Percentiles rank a stretch among this genome's conserved stretches.
Conservation (phyloP, 2,888 invertebrate species). For the Ormyrus labotus region DNA sequence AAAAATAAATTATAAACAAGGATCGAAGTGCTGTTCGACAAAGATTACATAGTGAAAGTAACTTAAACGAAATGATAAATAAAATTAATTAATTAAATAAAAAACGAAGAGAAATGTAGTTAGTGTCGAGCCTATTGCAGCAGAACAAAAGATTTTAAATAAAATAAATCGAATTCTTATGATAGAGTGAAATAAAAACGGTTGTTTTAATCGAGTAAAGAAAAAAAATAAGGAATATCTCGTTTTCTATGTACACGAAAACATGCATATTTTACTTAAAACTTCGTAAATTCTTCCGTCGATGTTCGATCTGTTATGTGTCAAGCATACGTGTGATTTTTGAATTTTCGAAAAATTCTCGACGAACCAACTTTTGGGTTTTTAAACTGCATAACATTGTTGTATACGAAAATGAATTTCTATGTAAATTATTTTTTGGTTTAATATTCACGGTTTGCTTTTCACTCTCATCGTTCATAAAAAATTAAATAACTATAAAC, state of each 20-base stretch:
- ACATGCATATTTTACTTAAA: slow-evolving; percentile 26
- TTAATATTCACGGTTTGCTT: slow-evolving; percentile 26
- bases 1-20: slow-evolving; percentile 46
- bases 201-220: slow-evolving; percentile 27
- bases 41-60: slow-evolving; percentile 49
- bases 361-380: slow-evolving; percentile 41
- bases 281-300: slow-evolving; percentile 36
- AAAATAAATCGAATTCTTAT: slow-evolving; percentile 38
- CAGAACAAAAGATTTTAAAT: slow-evolving; percentile 40
- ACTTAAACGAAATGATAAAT: slow-evolving; percentile 38
- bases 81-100: slow-evolving; percentile 36
- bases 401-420: slow-evolving; percentile 22
- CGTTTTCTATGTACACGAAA: slow-evolving; percentile 35
- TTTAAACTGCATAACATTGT: background rate
- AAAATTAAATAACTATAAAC: slow-evolving; percentile 2
- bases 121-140: slow-evolving; percentile 43
- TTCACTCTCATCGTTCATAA: slow-evolving; percentile 42
- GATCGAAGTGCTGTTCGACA: slow-evolving; percentile 40
- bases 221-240: slow-evolving; percentile 27
- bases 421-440: slow-evolving; percentile 9
- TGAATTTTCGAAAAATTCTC: slow-evolving; percentile 54
- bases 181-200: slow-evolving; percentile 34
- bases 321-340: slow-evolving; percentile 50
- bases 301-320: slow-evolving; percentile 53
- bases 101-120: slow-evolving; percentile 34